Evolutionary conservation across 2,888 invertebrate genomes (phyloP).

Genomic region (Caenorhabditis drosophilae): DNA sequence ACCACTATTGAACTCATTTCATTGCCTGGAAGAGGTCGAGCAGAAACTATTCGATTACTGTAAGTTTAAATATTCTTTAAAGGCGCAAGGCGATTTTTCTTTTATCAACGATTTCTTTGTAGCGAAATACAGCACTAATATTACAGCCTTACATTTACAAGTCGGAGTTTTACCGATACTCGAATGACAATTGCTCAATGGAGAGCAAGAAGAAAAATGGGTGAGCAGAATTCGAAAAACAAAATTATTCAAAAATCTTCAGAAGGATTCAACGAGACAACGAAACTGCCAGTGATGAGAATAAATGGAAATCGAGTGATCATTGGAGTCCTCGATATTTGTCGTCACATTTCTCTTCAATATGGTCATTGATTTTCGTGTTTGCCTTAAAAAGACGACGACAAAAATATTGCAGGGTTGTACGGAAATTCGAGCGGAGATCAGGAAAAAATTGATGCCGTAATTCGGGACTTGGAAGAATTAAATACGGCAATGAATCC

Average conservation of each 20-base stretch:
- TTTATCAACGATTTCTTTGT: background rate
- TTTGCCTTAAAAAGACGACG: background rate
- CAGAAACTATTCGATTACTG: conserved; percentile 57
- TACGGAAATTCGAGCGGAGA: conserved; percentile 54
- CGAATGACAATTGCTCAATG: conserved; percentile 47
- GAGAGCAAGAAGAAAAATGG: conserved; percentile 33
- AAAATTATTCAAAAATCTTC: conserved; percentile 13
- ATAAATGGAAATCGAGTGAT: conserved; percentile 44
- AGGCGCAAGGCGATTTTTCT: background rate
- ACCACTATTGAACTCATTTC: conserved; percentile 44
- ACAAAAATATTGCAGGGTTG: conserved; percentile 31
- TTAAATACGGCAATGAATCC: conserved; percentile 53
- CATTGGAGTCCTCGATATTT: conserved; percentile 55
- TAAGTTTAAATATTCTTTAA: conserved; percentile 8
- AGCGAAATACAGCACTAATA: background rate
- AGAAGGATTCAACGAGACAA: conserved; percentile 49
- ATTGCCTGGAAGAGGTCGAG: conserved; percentile 53
- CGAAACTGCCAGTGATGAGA: conserved; percentile 52
- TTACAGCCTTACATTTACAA: conserved; percentile 17
- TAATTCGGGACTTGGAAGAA: conserved; percentile 52
- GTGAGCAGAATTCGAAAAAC: conserved; percentile 15
- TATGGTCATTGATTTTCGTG: conserved; percentile 38
- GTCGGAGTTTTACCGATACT: conserved; percentile 36
- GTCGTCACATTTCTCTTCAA: conserved; percentile 51
- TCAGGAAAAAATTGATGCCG: conserved; percentile 50